Conservation (phyloP, 2,888 invertebrate genomes). For the Drosophila fulvimacula region DNA sequence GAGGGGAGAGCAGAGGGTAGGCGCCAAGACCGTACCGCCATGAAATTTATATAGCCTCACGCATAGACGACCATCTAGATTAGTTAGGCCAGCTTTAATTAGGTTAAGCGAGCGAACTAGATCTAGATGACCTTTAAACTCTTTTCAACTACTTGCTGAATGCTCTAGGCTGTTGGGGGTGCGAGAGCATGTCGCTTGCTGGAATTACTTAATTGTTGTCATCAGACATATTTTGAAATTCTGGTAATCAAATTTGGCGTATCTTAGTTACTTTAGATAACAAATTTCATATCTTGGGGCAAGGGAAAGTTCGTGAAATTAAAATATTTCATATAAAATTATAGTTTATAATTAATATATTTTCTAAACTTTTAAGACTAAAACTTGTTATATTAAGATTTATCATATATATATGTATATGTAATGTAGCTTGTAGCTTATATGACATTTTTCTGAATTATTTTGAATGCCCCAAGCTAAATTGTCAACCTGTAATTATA, state of each 20-base stretch:
- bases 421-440: no score
- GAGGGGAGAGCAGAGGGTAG: not conserved
- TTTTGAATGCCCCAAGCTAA: no score
- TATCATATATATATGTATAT: no score
- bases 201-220: not conserved
- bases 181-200: not conserved
- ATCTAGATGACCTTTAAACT: constrained; percentile 15
- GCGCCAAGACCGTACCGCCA: not conserved
- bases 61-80: not conserved
- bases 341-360: no score
- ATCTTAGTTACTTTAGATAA: not conserved
- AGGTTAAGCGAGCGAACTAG: not conserved
- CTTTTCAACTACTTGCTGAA: not conserved
- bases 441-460: no score
- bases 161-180: no score
- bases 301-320: not conserved
- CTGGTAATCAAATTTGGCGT: not conserved
- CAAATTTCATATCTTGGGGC: not conserved
- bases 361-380: no score
- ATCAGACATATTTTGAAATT: not conserved
- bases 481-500: no score
- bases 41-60: not conserved
- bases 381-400: no score
- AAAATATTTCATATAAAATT: no score
- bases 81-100: not conserved